Conservation (phyloP, 2,888 invertebrate species). For the Microchrysa polita region DNA sequence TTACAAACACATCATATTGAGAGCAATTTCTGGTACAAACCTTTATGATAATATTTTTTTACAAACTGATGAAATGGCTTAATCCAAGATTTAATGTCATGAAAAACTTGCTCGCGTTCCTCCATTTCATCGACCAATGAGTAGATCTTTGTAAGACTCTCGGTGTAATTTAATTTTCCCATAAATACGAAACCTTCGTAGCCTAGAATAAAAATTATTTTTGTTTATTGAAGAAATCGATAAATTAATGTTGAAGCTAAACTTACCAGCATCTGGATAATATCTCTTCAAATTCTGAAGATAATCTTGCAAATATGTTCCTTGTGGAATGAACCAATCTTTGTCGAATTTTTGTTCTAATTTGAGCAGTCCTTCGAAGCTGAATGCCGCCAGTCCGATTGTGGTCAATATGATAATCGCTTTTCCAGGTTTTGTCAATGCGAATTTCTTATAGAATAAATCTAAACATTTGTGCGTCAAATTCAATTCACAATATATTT, state of each 20-base stretch:
- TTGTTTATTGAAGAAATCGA: neutral
- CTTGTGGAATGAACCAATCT: slow-evolving; percentile 80
- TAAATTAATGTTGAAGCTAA: too few species aligned
- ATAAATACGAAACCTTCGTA: slow-evolving; percentile 73
- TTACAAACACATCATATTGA: neutral
- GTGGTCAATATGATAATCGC: slow-evolving; percentile 70
- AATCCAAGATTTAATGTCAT: slow-evolving; percentile 72
- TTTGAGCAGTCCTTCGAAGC: slow-evolving; percentile 70
- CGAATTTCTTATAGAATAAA: slow-evolving; percentile 70
- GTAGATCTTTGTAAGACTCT: slow-evolving; percentile 70
- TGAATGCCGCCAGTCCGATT: slow-evolving; percentile 69
- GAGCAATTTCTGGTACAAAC: slow-evolving; percentile 60
- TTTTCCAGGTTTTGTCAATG: slow-evolving; percentile 76
- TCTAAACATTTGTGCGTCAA: slow-evolving; percentile 65
- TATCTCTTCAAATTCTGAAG: slow-evolving; percentile 67
- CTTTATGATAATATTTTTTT: slow-evolving; percentile 68
- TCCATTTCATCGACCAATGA: slow-evolving; percentile 67
- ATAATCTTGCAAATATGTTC: slow-evolving; percentile 74
- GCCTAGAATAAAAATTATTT: slow-evolving; percentile 51
- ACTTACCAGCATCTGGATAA: slow-evolving; percentile 72
- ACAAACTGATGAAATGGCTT: slow-evolving; percentile 73
- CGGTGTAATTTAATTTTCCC: slow-evolving; percentile 72
- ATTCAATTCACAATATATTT: slow-evolving; percentile 68
- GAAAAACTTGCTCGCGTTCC: slow-evolving; percentile 67
- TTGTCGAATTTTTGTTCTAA: slow-evolving; percentile 83